These are phyloP conservation scores for Acromyrmex charruanus DNA, from an alignment of 1,140 invertebrate genomes.

Conservation along the genomic window DNA sequence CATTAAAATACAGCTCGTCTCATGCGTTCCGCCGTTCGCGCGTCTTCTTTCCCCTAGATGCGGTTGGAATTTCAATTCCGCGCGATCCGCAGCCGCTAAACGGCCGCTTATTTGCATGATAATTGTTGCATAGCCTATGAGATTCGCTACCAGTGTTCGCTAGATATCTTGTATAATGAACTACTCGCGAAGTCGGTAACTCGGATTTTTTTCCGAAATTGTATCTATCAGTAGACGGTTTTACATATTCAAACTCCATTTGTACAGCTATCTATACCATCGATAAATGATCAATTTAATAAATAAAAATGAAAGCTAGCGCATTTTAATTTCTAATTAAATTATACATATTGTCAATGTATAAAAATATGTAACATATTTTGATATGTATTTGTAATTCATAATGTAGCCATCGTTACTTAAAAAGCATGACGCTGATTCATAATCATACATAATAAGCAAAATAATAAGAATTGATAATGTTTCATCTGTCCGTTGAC, in stretches of 20 bases:
- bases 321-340: background rate
- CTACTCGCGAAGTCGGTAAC: background rate
- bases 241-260: slow-evolving; percentile 3
- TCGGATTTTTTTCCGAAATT: slow-evolving; percentile 24
- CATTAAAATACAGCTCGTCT: slow-evolving; percentile 72
- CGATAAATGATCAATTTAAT: background rate
- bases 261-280: background rate
- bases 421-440: background rate
- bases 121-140: slow-evolving; percentile 68
- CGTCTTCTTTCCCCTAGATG: slow-evolving; percentile 18
- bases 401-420: background rate
- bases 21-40: slow-evolving; percentile 50
- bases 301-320: background rate
- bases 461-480: slow-evolving; percentile 37
- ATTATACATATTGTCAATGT: background rate
- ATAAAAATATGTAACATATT: background rate
- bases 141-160: slow-evolving; percentile 55
- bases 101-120: slow-evolving; percentile 73
- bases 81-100: slow-evolving; percentile 67
- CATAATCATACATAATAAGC: background rate
- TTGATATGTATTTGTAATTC: slow-evolving; percentile 13
- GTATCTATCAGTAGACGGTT: background rate
- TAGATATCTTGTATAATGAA: slow-evolving; percentile 63
- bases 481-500: background rate
- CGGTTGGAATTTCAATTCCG: slow-evolving; percentile 72